These are phyloP conservation scores for Psilanteris sp. DNA, from an alignment of 1,140 invertebrate genomes.

Conservation along the genomic window DNA sequence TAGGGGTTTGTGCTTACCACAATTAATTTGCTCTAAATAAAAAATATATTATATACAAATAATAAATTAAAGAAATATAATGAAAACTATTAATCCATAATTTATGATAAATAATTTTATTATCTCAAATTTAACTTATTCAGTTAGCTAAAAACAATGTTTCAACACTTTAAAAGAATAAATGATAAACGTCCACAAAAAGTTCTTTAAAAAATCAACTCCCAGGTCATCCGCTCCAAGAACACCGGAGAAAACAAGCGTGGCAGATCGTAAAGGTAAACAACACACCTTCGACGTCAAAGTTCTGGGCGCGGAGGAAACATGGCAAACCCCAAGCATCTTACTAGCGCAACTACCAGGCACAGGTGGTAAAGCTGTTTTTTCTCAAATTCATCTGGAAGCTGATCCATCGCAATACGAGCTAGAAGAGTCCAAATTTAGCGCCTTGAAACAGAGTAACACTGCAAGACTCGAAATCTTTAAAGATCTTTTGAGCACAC, in stretches of 20 bases:
- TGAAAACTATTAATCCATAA: too few relatives aligned
- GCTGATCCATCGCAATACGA: conserved; percentile 81
- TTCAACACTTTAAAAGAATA: too few relatives aligned
- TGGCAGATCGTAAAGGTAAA: conserved; percentile 84
- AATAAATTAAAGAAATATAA: too few relatives aligned
- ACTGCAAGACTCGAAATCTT: conserved; percentile 87
- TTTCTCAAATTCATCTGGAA: conserved; percentile 86
- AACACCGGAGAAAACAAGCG: conserved; percentile 81
- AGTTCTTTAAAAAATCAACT: not conserved
- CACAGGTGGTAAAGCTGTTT: conserved; percentile 86
- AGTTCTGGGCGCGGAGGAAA: conserved; percentile 89
- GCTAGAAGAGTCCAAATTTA: conserved; percentile 83
- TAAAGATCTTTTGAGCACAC: conserved; percentile 85
- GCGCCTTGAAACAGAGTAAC: conserved; percentile 83
- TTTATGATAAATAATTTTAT: too few relatives aligned
- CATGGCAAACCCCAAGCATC: conserved; percentile 90
- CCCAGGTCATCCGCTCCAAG: conserved; percentile 74
- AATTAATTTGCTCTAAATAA: too few relatives aligned
- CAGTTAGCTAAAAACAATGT: too few relatives aligned
- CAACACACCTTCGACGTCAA: conserved; percentile 86
- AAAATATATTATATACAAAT: too few relatives aligned
- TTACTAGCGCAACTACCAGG: conserved; percentile 81
- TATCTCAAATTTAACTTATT: too few relatives aligned
- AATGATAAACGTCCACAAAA: too few relatives aligned
- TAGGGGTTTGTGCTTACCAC: too few relatives aligned